These are phyloP conservation scores for Spheniscus mendiculus DNA, from an alignment of 2,113 vertebrate genomes.

Conservation along the genomic window DNA sequence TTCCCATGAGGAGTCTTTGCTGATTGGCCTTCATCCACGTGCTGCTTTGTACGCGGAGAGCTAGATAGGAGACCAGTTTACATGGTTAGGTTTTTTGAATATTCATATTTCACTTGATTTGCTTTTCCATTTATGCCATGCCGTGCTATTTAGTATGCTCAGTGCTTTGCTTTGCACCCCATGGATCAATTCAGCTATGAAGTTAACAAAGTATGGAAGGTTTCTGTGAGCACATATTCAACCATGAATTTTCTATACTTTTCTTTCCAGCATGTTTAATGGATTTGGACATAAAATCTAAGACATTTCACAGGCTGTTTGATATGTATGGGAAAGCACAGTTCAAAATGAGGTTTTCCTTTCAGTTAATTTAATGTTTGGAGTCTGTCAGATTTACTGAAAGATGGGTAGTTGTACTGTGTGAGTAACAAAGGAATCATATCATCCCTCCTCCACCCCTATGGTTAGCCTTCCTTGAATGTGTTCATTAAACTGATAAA, in stretches of 20 bases:
- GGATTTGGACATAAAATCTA: constrained; percentile 45
- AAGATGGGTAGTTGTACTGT: background rate
- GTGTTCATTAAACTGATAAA: constrained; percentile 43
- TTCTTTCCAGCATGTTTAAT: constrained; percentile 32
- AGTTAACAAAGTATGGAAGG: constrained; percentile 24
- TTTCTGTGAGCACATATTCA: constrained; percentile 7
- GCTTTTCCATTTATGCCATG: background rate
- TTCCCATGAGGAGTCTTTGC: background rate
- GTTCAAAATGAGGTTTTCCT: constrained; percentile 55
- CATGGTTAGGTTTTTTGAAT: background rate
- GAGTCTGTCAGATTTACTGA: constrained; percentile 45
- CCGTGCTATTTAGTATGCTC: background rate
- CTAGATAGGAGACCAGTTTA: background rate
- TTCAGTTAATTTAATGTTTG: constrained; percentile 56
- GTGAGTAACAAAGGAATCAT: constrained; percentile 5
- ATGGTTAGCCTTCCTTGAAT: background rate
- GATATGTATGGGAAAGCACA: constrained; percentile 25
- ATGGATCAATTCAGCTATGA: constrained; percentile 7
- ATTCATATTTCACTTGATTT: background rate
- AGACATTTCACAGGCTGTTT: constrained; percentile 52
- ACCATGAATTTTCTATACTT: background rate
- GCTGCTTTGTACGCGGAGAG: background rate
- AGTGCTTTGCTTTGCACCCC: background rate
- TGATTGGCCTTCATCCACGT: background rate
- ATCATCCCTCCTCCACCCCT: background rate